Conservation (phyloP, 2,797 vertebrate species). For the Brotula barbata region DNA sequence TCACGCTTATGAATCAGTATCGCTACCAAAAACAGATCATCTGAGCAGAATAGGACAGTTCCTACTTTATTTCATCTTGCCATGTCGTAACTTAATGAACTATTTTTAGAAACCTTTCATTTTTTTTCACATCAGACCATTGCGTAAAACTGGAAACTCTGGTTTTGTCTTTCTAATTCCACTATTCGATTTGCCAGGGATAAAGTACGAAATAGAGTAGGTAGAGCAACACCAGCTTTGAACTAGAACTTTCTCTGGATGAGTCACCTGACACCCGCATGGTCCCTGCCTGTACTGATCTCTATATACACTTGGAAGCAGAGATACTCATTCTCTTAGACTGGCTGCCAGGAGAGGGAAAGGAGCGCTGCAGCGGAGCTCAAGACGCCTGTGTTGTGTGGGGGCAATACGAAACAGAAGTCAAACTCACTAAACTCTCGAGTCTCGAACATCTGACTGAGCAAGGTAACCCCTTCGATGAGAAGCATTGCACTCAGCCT, state of each 20-base stretch:
- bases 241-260: constrained; percentile 76
- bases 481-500: constrained; percentile 45
- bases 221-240: constrained; percentile 19
- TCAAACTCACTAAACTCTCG: constrained; percentile 63
- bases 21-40: too few relatives aligned
- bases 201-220: neutral
- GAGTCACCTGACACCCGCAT: constrained; percentile 75
- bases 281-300: constrained; percentile 59
- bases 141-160: too few relatives aligned
- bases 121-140: too few relatives aligned
- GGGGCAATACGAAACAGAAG: constrained; percentile 41
- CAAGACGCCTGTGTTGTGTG: constrained; percentile 41
- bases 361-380: constrained; percentile 58
- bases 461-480: constrained; percentile 75
- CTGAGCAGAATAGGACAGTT: too few relatives aligned
- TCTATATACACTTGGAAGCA: constrained; percentile 69
- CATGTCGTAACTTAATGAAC: too few relatives aligned
- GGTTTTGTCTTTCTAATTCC: too few relatives aligned
- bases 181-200: neutral
- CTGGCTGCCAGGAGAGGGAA: constrained; percentile 55
- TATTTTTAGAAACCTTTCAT: too few relatives aligned
- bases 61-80: too few relatives aligned
- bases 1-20: neutral
- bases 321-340: constrained; percentile 65
- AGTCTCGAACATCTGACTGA: constrained; percentile 64